These are phyloP conservation scores for Scaptomyza montana DNA, from an alignment of 1,140 invertebrate genomes.

Conservation along the genomic window DNA sequence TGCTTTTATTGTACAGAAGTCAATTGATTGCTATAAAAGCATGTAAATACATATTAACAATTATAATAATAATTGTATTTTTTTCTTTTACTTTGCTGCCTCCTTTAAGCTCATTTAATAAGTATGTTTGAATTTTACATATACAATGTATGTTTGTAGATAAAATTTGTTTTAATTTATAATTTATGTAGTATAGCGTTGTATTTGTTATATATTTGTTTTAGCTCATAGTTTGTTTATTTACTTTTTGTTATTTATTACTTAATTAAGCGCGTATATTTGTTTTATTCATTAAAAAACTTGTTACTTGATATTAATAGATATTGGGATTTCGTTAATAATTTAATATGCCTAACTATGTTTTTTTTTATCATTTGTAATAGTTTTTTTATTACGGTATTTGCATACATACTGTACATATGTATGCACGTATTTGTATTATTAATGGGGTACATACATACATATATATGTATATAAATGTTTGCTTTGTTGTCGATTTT, in stretches of 20 bases:
- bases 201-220: conserved; percentile 19
- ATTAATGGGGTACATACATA: conserved; percentile 16
- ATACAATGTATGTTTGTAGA: conserved; percentile 20
- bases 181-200: conserved; percentile 16
- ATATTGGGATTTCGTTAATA: conserved; percentile 68
- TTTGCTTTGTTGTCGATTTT: conserved; percentile 5
- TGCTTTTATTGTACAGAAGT: too few relatives aligned
- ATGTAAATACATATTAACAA: conserved; percentile 65
- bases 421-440: conserved; percentile 9
- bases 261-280: conserved; percentile 40
- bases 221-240: conserved; percentile 23
- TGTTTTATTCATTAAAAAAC: conserved; percentile 65
- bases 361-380: conserved; percentile 10
- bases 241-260: conserved; percentile 13
- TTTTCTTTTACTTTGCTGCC: conserved; percentile 33
- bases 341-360: conserved; percentile 73
- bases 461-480: conserved; percentile 13
- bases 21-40: conserved; percentile 38
- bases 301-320: conserved; percentile 56
- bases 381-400: not conserved
- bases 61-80: conserved; percentile 38
- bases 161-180: conserved; percentile 44
- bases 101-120: conserved; percentile 70
- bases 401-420: conserved; percentile 12
- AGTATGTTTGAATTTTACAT: conserved; percentile 55